Conservation (phyloP, 2,113 vertebrate species). For the Pseudopipra pipra region DNA sequence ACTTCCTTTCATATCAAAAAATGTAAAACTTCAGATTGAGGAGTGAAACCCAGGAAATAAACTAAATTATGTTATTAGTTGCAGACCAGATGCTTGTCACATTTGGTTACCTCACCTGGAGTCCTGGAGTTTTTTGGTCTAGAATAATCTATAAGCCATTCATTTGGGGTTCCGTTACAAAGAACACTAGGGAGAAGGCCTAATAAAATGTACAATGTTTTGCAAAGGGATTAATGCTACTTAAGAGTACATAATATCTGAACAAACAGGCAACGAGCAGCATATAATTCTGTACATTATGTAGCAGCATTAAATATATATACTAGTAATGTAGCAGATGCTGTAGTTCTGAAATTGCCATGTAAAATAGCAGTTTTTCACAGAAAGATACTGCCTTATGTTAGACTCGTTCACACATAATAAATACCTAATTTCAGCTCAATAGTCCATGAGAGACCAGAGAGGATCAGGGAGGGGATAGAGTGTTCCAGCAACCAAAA, state of each 20-base stretch:
- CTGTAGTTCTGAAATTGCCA: conserved; percentile 69
- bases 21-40: not conserved
- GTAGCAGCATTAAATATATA: conserved; percentile 62
- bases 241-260: conserved; percentile 56
- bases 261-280: conserved; percentile 68
- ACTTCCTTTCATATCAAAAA: not conserved
- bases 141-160: not conserved
- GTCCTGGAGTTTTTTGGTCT: not conserved
- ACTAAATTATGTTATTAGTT: not conserved
- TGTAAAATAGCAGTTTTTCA: conserved; percentile 63
- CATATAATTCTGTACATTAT: conserved; percentile 67
- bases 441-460: conserved; percentile 66
- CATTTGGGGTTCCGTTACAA: not conserved
- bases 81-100: not conserved
- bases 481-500: conserved; percentile 32
- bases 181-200: not conserved
- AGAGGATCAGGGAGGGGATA: not conserved
- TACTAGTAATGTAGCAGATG: conserved; percentile 73
- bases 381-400: conserved; percentile 63
- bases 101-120: not conserved
- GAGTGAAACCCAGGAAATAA: not conserved
- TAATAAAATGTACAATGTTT: conserved; percentile 42
- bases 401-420: conserved; percentile 69
- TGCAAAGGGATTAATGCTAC: conserved; percentile 52
- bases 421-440: conserved; percentile 74